Base-by-base conservation (phyloP, 2,797 vertebrate genomes). In the Siniperca scherzeri region DNA sequence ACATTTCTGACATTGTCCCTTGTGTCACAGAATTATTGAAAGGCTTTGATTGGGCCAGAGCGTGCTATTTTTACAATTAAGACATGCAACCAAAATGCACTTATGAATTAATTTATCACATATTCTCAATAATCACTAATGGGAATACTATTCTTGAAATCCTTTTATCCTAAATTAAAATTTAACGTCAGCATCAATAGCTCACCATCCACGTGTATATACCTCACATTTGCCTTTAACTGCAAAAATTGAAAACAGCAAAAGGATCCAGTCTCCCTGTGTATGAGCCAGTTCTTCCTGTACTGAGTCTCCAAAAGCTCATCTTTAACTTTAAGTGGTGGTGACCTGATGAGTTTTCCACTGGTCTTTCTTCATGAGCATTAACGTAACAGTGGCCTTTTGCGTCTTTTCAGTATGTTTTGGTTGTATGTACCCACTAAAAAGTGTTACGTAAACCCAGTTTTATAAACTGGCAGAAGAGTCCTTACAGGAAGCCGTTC, bases 361-460 rank as follows among this genome's bases (percentile, higher is more conserved):
- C 21, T 38, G 1, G 5, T 77, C 72, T 75, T 42, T 57, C 73
- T 30, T 33, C 42, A n/a, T 40, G 7, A 59, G 50, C 44, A 36
- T 55, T 44, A 61, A 33, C 1, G 5, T 38, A 8, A 42, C 57
- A 21, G 44, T 36, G 19, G 62, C 22, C 52, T 57, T 64, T 66
- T 52, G 38, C 33, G 8, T 64, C 46, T 52, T 42, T 25, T 13
- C 48, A 21, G 9, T 57, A 57, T 55, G 46, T 73, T 85, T 81
- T 25, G 30, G 62, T 68, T 77, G 62, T 40, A 44, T 56, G 42
- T 70, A 55, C 55, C 61, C 71, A 36, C 36, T 83, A 4, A 74
- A 84, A 71, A 27, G n/a, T 48, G 68, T 88, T 82, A 83, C 9
- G 12, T 85, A 83, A 91, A 78, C 48, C 14, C 59, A 50, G 44